These are phyloP conservation scores for Meloe dianella DNA, from an alignment of 2,888 invertebrate species.

Conservation along the genomic window DNA sequence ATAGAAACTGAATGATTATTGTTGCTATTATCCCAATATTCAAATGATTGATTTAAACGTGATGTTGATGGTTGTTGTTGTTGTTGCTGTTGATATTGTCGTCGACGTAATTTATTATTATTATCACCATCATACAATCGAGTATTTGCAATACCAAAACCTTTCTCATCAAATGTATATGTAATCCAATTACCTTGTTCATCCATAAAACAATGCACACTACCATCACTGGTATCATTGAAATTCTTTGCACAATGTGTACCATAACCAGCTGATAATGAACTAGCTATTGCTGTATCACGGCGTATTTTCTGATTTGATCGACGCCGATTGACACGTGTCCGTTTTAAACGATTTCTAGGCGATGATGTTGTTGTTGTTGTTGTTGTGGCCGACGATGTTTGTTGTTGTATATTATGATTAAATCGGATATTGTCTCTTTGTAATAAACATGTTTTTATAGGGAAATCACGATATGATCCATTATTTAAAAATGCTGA, in stretches of 20 bases:
- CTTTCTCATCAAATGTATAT: slow-evolving; percentile 84
- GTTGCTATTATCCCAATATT: slow-evolving; percentile 56
- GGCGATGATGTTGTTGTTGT: slow-evolving; percentile 44
- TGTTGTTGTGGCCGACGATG: slow-evolving; percentile 50
- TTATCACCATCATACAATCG: slow-evolving; percentile 33
- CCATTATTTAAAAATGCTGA: slow-evolving; percentile 71
- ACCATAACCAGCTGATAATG: slow-evolving; percentile 58
- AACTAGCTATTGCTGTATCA: slow-evolving; percentile 57
- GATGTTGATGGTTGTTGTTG: slow-evolving; percentile 32
- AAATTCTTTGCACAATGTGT: slow-evolving; percentile 80
- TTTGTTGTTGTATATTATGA: slow-evolving; percentile 60
- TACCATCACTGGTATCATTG: slow-evolving; percentile 82
- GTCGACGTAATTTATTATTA: slow-evolving; percentile 51
- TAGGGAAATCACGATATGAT: no score
- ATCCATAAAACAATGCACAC: slow-evolving; percentile 85
- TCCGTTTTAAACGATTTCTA: slow-evolving; percentile 39
- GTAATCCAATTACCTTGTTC: slow-evolving; percentile 88
- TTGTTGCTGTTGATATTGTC: slow-evolving; percentile 29
- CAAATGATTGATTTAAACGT: slow-evolving; percentile 45
- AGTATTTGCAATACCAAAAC: slow-evolving; percentile 57
- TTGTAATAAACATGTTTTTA: no score
- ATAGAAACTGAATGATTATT: slow-evolving; percentile 62
- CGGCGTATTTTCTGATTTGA: slow-evolving; percentile 41
- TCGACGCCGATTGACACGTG: slow-evolving; percentile 35
- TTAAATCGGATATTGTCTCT: slow-evolving; percentile 43